Base-by-base conservation (phyloP, 2,888 invertebrate genomes). In the Andrena flavipes region DNA sequence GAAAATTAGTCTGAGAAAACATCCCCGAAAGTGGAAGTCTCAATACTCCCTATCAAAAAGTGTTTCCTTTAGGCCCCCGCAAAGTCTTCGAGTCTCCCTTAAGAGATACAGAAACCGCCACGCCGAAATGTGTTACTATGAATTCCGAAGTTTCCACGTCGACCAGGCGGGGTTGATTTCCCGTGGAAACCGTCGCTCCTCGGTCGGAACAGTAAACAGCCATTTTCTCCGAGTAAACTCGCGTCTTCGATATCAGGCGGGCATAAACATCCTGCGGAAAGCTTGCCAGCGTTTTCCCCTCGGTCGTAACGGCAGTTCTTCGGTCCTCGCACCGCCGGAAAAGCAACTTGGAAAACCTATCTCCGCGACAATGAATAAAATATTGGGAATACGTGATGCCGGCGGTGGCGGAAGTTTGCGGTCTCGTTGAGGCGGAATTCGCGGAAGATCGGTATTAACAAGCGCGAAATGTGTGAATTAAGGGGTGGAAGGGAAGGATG, bases 161-260 rank as follows among this genome's bases (percentile, higher is more conserved):
- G 10, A 13, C 54, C 73, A 30, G 60, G 23, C n/a, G 10, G 20
- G 23, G n/a, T 42, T 13, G 54, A 73, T 77, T 73, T 33, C 59
- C 72, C 20, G 63, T n/a, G 51, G 63, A 26, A 26, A 33, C 29
- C 13, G 29, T 13, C 51, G 67, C n/a, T 54, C 51, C 51, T 33
- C n/a, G 10, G 23, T 30, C 23, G 23, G 16, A 62, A 67, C 60
- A 13, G 51, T 48, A 42, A 75, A 62, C 62, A 62, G 54, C 75
- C n/a, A 68, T 78, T 75, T 62, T 42, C 64, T 54, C 35, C 8
- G 54, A 20, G 63, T 51, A 63, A 63, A 63, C 54, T 62, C 10
- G 23, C n/a, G 51, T 23, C 35, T 60, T 51, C 60, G 42, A 68
- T 35, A 54, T 67, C 75, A 35, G 10, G 13, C 30, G 1, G 29